Conservation (phyloP, 2,888 invertebrate genomes). For the Netelia melanura region DNA sequence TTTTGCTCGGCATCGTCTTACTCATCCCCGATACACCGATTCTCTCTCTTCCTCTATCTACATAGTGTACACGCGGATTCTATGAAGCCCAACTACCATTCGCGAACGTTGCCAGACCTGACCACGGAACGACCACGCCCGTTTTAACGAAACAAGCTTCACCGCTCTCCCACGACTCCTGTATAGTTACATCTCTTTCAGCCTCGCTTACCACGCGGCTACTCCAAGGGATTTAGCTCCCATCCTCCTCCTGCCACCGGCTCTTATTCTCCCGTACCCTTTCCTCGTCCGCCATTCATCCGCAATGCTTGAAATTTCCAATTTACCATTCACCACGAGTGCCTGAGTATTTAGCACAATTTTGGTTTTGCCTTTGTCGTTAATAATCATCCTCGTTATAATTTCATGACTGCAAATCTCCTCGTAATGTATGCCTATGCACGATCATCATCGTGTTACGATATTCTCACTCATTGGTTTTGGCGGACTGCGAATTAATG, state of each 20-base stretch:
- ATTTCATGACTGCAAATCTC: not conserved
- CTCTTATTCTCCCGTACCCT: too few species aligned
- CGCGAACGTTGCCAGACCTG: constrained; percentile 12
- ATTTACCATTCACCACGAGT: not conserved
- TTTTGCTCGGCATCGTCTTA: constrained; percentile 63
- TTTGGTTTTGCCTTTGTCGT: not conserved
- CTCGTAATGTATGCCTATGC: not conserved
- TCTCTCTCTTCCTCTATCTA: not conserved
- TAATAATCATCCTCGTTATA: not conserved
- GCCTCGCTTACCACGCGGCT: too few species aligned
- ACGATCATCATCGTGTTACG: not conserved
- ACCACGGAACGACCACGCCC: constrained; percentile 65
- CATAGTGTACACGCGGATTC: not conserved
- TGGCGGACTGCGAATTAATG: not conserved
- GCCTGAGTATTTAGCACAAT: not conserved
- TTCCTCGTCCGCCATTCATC: not conserved
- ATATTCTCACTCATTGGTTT: not conserved
- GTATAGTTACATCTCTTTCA: too few species aligned
- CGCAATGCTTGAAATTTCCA: not conserved
- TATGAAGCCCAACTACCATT: not conserved
- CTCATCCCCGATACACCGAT: constrained; percentile 30
- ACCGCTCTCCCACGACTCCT: constrained; percentile 5
- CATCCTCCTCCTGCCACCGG: too few species aligned
- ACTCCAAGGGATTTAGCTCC: too few species aligned
- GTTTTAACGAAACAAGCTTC: constrained; percentile 57